Conservation (phyloP, 2,797 vertebrate genomes). For the Micrastur ruficollis region DNA sequence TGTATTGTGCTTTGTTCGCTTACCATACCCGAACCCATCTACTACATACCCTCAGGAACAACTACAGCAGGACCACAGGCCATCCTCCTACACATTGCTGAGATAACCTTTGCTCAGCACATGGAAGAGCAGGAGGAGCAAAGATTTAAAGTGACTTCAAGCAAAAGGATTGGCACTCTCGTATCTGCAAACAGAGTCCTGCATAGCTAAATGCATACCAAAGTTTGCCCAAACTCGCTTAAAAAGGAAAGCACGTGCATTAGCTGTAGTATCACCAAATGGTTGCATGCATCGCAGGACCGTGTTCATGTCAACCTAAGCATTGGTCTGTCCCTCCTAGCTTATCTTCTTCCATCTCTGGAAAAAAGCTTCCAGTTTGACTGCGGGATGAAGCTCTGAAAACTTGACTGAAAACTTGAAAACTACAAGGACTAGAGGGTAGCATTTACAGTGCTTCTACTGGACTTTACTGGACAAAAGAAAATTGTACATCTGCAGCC, state of each 20-base stretch:
- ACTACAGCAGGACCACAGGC: not conserved
- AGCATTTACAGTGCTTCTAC: not conserved
- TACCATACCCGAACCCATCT: too few species aligned
- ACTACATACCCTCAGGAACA: not conserved
- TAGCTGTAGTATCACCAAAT: not conserved
- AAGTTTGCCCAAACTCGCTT: not conserved
- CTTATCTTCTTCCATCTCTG: not conserved
- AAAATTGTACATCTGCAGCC: not conserved
- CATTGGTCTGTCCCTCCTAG: not conserved
- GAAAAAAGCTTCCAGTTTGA: not conserved
- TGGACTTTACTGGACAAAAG: not conserved
- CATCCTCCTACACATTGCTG: not conserved
- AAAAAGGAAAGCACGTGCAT: not conserved
- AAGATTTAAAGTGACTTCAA: not conserved
- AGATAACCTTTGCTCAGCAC: not conserved
- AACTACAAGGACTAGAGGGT: not conserved
- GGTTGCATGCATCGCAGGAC: not conserved
- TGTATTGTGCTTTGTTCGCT: too few species aligned
- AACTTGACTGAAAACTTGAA: too few species aligned
- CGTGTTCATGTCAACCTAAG: not conserved
- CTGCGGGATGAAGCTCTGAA: not conserved
- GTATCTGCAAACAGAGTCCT: not conserved
- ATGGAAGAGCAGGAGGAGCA: accelerated
- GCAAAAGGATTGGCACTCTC: not conserved
- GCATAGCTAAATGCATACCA: not conserved